Base-by-base conservation (phyloP, 2,888 invertebrate species). In the Sericinus montela region DNA sequence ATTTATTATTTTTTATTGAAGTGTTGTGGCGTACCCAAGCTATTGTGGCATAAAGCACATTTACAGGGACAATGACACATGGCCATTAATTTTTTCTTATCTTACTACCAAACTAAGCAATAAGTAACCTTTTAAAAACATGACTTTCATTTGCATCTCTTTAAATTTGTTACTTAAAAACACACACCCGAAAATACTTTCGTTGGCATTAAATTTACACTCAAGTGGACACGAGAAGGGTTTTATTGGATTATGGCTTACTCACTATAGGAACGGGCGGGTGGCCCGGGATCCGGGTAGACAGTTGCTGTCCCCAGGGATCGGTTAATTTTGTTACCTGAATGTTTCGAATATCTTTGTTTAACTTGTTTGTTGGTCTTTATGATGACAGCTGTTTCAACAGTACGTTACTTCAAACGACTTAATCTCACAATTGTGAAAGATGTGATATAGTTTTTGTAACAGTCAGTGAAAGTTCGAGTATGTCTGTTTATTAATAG, bases 221-320 rank as follows among this genome's bases (percentile, higher is more conserved):
- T 69, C 60, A 63, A 68, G 58, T 69, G 72, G 67, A 67, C 73
- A 68, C 62, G 65, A 61, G 67, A 67, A 68, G 66, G 72, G 72
- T 67, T 72, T 82, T 69, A 84, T 84, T 74, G 80, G 83, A 85
- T 86, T 84, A 84, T 73, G 71, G 72, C 78, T 78, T 81, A 82
- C n/a, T 76, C 71, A 70, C 72, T 74, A 72, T 77, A 83, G 77
- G 75, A 81, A 80, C 74, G 69, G 73, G 69, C 69, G 66, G 67
- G 71, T 72, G 79, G 78, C 73, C 65, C 71, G 66, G 61, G 65
- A 69, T 66, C 65, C 68, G 68, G 57, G 67, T 56, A n/a, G 71
- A 62, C 70, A 72, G 71, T 73, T 69, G 59, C 67, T 62, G 64
- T 61, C 60, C 53, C 64, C 60, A 67, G 65, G 62, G 52, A 51